phyloP scores from a whole-genome alignment of 1,140 invertebrate species.

The Brachionus angularis region DNA sequence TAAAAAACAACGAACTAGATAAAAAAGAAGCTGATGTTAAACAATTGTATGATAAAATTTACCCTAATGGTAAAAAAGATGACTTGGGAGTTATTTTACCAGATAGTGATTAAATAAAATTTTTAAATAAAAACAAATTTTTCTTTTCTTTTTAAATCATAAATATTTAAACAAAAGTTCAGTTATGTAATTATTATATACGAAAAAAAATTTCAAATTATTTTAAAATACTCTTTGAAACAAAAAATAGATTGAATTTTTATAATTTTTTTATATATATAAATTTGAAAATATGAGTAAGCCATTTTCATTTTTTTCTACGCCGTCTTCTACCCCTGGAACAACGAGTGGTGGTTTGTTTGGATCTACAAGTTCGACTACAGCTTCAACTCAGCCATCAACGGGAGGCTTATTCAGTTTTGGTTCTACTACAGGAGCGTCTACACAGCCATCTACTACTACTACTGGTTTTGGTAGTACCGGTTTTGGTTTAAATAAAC shows the following conservation, averaged over 20 bases:
- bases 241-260: no score
- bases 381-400: neutral
- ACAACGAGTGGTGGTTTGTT: constrained; percentile 23
- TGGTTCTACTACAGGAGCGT: constrained; percentile 8
- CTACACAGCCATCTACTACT: neutral
- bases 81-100: constrained; percentile 23
- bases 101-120: constrained; percentile 27
- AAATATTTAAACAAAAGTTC: no score
- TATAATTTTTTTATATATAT: no score
- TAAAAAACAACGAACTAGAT: constrained; percentile 21
- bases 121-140: neutral
- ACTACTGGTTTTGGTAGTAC: neutral
- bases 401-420: neutral
- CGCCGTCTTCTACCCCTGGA: neutral
- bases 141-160: no score
- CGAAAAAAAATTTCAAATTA: no score
- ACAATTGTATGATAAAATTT: constrained; percentile 26
- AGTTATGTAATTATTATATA: no score
- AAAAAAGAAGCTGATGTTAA: constrained; percentile 35
- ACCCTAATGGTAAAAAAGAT: constrained; percentile 31
- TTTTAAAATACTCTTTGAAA: no score
- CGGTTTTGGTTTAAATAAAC: neutral
- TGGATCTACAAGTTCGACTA: constrained; percentile 40
- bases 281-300: constrained; percentile 8
- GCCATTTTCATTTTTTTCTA: constrained; percentile 26